Evolutionary conservation across 2,797 vertebrate species (phyloP).

Genomic region (Periparus ater): DNA sequence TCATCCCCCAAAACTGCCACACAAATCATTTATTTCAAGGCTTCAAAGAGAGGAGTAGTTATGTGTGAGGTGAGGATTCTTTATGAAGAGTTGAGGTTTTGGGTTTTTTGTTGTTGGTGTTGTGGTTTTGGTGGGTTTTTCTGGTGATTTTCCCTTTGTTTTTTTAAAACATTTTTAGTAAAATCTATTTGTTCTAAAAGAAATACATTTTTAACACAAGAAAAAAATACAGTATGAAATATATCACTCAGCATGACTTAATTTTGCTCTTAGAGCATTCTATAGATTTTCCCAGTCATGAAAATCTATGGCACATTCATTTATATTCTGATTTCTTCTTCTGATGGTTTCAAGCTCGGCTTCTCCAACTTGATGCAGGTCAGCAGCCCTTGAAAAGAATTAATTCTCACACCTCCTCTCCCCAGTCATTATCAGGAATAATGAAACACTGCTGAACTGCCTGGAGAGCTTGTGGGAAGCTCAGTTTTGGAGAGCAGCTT

Average conservation of each 20-base stretch:
- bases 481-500: background rate
- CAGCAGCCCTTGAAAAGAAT: background rate
- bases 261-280: background rate
- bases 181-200: background rate
- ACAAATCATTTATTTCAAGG: background rate
- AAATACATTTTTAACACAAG: background rate
- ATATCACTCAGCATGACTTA: background rate
- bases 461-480: background rate
- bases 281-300: background rate
- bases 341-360: background rate
- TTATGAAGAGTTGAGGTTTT: background rate
- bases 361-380: background rate
- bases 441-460: background rate
- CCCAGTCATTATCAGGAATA: background rate
- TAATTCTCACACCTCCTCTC: background rate
- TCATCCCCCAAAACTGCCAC: background rate
- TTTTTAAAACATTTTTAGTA: background rate
- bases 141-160: too few species aligned
- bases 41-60: background rate
- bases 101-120: background rate
- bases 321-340: background rate
- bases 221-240: background rate
- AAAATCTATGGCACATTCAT: background rate
- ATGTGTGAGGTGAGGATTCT: background rate
- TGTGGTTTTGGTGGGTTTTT: background rate